Conservation (phyloP, 2,797 vertebrate genomes). For the Melanotaenia nigrans region DNA sequence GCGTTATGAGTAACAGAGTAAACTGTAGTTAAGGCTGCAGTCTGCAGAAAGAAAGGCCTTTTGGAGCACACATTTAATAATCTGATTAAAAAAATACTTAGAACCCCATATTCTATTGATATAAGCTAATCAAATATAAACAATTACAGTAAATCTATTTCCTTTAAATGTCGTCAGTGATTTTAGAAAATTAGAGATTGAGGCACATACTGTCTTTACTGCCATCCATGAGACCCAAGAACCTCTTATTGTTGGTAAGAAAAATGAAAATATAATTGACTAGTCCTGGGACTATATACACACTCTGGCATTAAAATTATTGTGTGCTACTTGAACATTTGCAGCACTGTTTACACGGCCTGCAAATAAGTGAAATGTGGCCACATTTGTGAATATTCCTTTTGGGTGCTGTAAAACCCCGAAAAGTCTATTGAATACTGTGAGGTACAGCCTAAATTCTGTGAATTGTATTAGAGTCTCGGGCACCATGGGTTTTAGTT, state of each 20-base stretch:
- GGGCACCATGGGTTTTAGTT: slow-evolving; percentile 40
- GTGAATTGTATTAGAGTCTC: slow-evolving; percentile 27
- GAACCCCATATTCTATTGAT: not conserved
- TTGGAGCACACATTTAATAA: not conserved
- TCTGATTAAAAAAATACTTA: slow-evolving; percentile 6
- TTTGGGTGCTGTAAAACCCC: slow-evolving; percentile 52
- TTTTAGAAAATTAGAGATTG: not conserved
- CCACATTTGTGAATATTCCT: slow-evolving; percentile 40
- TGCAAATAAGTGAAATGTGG: slow-evolving; percentile 45
- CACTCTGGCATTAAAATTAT: slow-evolving; percentile 15
- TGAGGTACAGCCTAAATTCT: slow-evolving; percentile 28
- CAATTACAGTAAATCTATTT: slow-evolving; percentile 1
- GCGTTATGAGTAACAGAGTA: not conserved
- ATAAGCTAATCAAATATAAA: not conserved
- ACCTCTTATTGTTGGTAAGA: not conserved
- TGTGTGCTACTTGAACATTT: slow-evolving; percentile 24
- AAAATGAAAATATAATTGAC: not conserved
- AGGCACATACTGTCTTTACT: not conserved
- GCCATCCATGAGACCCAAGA: slow-evolving; percentile 3
- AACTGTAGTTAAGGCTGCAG: not conserved
- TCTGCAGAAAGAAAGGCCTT: not conserved
- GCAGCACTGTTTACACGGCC: slow-evolving; percentile 6
- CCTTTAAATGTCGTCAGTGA: not conserved
- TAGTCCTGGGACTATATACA: slow-evolving; percentile 5
- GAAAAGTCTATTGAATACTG: slow-evolving; percentile 35